Base-by-base conservation (phyloP, 2,113 vertebrate genomes). In the Cisticola juncidis region DNA sequence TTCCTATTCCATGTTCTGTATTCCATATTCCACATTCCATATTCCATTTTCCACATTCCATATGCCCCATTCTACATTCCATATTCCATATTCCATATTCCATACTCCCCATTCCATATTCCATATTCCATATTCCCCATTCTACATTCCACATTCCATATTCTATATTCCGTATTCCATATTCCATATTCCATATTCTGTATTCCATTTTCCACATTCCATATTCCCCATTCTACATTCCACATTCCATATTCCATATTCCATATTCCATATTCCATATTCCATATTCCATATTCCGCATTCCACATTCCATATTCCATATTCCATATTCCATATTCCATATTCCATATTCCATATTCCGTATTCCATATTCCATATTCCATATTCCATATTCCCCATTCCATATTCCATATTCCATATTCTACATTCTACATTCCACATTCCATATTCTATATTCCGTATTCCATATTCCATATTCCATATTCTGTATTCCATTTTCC, bases 381-480 rank as follows among this genome's bases (percentile, higher is more conserved):
- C 45, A 11, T 5, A 17, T 42, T 25, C 17, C 45, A 2, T 13
- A 17, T 58, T 47, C 2, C n/a, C 2, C 9, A 12, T 50, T 31
- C 5, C 44, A 2, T 28, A 20, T 28, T 35, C 16, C 16, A 7
- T 33, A 1, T 57, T 77, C 42, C 17, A 9, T 8, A 6, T 14
- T 68, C 13, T 18, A 20, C 31, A 14, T 58, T 47, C 51, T 14
- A 18, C 14, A 42, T 42, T 42, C 11, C 57, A 9, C 31, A 19
- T 57, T 56, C 20, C 22, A 10, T n/a, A n/a, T n/a, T n/a, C n/a
- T n/a, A 42, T 33, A 19, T 33, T 48, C 11, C 5, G 5, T 18
- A 33, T 19, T n/a, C 2, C 17, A 9, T 23, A 24, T 28, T n/a
- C 2, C 28, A 0, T 3, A 23, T 12, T 44, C 10, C 5, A 28